phyloP scores from a whole-genome alignment of 2,888 invertebrate species.

The Amblyjoppa fuscipennis region DNA sequence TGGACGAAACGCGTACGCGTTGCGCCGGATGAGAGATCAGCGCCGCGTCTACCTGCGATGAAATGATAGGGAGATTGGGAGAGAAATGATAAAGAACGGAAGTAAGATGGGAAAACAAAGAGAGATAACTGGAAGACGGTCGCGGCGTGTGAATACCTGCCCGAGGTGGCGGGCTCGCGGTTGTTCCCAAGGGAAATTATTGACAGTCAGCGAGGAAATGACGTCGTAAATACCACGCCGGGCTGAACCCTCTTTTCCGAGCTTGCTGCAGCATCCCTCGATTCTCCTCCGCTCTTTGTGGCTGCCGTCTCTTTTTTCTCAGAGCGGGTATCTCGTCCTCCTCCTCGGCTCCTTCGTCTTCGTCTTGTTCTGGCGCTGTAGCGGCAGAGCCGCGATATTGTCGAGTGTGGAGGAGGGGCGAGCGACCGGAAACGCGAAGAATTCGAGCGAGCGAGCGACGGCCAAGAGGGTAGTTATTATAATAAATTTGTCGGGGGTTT shows the following conservation, averaged over 20 bases:
- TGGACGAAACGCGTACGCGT: not conserved
- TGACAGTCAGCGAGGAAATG: constrained; percentile 85
- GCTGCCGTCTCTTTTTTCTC: constrained; percentile 49
- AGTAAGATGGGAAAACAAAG: constrained; percentile 61
- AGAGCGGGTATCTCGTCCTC: constrained; percentile 52
- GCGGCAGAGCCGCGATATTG: constrained; percentile 65
- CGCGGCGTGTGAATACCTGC: constrained; percentile 47
- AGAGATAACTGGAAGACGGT: constrained; percentile 69
- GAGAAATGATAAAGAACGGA: constrained; percentile 28
- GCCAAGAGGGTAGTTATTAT: constrained; percentile 84
- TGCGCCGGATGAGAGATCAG: constrained; percentile 44
- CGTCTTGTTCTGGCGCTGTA: constrained; percentile 65
- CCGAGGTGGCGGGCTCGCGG: constrained; percentile 77
- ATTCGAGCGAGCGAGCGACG: constrained; percentile 74
- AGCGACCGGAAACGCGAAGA: constrained; percentile 70
- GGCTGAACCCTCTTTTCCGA: constrained; percentile 73
- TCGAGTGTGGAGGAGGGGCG: constrained; percentile 50
- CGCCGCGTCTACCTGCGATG: constrained; percentile 48
- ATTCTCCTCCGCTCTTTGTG: constrained; percentile 52
- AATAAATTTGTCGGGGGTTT: constrained; percentile 85
- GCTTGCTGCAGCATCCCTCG: constrained; percentile 58
- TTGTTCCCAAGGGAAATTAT: constrained; percentile 84
- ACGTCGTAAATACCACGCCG: constrained; percentile 84
- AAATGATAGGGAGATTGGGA: constrained; percentile 69
- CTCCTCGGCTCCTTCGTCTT: constrained; percentile 57